Base-by-base conservation (phyloP, 64 coral and sea anemone genomes). In the Pachyseris speciosa region DNA sequence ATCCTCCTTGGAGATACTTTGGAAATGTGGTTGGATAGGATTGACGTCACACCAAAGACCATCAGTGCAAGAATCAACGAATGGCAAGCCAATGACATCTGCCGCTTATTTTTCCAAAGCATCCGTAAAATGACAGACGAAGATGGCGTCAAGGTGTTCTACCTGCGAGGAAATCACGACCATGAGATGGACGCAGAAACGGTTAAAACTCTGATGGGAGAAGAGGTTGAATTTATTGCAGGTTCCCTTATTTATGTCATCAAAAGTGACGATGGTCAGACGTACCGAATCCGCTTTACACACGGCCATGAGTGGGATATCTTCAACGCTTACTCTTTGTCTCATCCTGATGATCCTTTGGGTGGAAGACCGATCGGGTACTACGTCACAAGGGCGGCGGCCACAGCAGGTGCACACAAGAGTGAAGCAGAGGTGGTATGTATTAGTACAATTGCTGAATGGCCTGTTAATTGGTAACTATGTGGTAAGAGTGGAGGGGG, bases 301-400 rank as follows among this genome's bases (percentile, higher is more conserved):
- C 87, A 89, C 15, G 87, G 87, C 7, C 87, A 89, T 65, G 87
- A 78, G 72, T 89, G 87, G 87, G 87, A 89, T 24, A 37, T 89
- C 32, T 89, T 89, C 25, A 89, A 89, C 59, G 68, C 71, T 20
- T 89, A 89, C 24, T 78, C 87, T 19, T 44, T 66, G n/a, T 16
- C 72, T 36, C 33, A 76, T 29, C 19, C 59, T 7, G 8, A 68
- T 7, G 87, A 89, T 26, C 24, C 75, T 16, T 39, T 89, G 7
- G 73, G 70, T 22, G 55, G 59, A 9, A 89, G 75, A 37, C 87
- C 87, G 1, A 25, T 79, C 19, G 87, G 87, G 29, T 89, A 79
- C 15, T 89, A 89, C 60, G 87, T 89, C 34, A 78, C 87, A 34
- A 16, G 87, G 20, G 87, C 87, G 26, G 69, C 66, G 59, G 87